phyloP scores from a whole-genome alignment of 2,797 vertebrate species.

The Falco columbarius region DNA sequence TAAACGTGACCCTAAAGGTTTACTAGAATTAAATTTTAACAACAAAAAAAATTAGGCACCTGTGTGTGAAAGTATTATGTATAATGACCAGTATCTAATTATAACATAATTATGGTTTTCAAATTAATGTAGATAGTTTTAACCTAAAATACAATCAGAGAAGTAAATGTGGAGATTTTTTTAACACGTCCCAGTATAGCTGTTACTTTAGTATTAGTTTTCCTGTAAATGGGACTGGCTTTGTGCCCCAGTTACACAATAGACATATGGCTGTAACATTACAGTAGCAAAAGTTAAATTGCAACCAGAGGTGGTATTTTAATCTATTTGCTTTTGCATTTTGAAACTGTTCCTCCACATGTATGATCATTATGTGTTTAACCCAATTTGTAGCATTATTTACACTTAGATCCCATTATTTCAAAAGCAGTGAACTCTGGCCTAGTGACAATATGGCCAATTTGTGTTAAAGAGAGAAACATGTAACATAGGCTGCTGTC shows the following conservation, averaged over 20 bases:
- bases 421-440: neutral
- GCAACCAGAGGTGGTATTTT: neutral
- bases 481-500: neutral
- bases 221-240: neutral
- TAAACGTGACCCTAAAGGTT: neutral
- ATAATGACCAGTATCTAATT: conserved; percentile 31
- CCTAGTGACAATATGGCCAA: neutral
- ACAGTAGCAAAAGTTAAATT: neutral
- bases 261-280: neutral
- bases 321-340: conserved; percentile 8
- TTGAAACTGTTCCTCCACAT: neutral
- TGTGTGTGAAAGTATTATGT: neutral
- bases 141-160: neutral
- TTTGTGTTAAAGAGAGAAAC: neutral
- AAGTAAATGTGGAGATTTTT: neutral
- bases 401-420: neutral
- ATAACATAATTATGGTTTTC: conserved; percentile 1
- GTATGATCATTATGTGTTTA: neutral
- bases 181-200: neutral
- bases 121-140: neutral
- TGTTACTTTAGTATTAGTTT: conserved; percentile 15
- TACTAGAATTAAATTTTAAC: neutral
- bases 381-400: conserved; percentile 1
- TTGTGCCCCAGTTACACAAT: neutral
- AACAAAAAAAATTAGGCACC: neutral